Evolutionary conservation across 1,140 invertebrate genomes (phyloP), one percentile per base, ranked within the genome.

Genomic region (Grapholita molesta): DNA sequence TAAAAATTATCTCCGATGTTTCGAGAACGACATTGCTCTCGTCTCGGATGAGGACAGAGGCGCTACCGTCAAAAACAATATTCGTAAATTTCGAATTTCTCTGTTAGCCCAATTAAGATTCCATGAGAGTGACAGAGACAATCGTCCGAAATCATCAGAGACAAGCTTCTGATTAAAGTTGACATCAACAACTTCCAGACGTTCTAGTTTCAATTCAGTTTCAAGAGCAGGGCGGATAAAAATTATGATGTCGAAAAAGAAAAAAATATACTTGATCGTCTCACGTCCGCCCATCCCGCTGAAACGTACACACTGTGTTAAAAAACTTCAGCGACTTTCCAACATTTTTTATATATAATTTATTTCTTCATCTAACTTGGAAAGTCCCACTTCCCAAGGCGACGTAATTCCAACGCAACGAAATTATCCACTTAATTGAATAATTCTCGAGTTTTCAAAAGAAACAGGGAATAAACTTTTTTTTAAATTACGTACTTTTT

Each of bases 401-500:
- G 12, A 15, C 55, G 21, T 61, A 61, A 61, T 61, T 32, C 25
- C 15, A 61, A 28, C 55, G 24, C 55, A 28, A 61, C 25, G 6
- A 61, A 30, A 61, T 61, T 32, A 61, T 61, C 55, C 15, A 61
- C 25, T 61, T 61, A 61, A 61, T 61, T 61, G 55, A 61, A 61
- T 61, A 61, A 61, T 61, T 61, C 55, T 61, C 55, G 55, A 61
- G 55, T 61, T 61, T 28, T 28, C 28, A 32, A 61, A 48, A 61
- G 55, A 61, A 38, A 38, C n/a, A n/a, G 53, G 53, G 53, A 28
- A 0, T 12, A 38, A 38, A 3, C n/a, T n/a, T n/a, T n/a, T n/a
- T n/a, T n/a, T n/a, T n/a, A n/a, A n/a, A n/a, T n/a, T n/a, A n/a
- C n/a, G 25, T 61, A 55, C 11, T 61, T 61, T 61, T 30, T 15